Conservation (phyloP, 1,140 invertebrate genomes). For the Anoplolepis gracilipes region DNA sequence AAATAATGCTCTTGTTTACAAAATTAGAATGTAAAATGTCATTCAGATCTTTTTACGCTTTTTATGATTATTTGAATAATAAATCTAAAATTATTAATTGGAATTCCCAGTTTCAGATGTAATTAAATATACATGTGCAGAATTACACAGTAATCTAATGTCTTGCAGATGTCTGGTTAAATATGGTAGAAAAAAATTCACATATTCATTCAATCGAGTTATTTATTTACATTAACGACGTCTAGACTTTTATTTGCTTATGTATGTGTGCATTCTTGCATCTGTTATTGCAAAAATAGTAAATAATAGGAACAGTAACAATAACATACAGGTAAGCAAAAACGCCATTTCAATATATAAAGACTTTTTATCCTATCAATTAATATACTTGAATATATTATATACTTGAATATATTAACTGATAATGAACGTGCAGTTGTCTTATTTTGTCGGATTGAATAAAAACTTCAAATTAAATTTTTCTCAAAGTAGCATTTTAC, state of each 20-base stretch:
- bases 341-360: not conserved
- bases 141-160: not conserved
- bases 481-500: not conserved
- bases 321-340: not conserved
- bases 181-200: not conserved
- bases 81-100: not conserved
- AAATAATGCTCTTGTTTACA: not conserved
- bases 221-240: not conserved
- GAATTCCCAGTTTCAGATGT: no score
- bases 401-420: not conserved
- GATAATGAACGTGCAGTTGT: not conserved
- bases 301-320: not conserved
- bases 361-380: not conserved
- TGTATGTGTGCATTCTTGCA: not conserved
- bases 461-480: not conserved
- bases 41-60: not conserved
- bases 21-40: not conserved
- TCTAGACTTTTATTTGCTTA: slow-evolving; percentile 38
- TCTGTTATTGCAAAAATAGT: no score
- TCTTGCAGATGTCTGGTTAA: not conserved
- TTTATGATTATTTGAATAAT: not conserved
- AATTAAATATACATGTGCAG: no score
- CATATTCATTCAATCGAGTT: not conserved
- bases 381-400: not conserved
- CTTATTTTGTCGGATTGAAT: not conserved